A percentile compares a stretch with the other conserved stretches of the same genome.
These are phyloP conservation scores for Leptopilina drosophilae DNA, from an alignment of 2,888 invertebrate species.

Conservation along the genomic window DNA sequence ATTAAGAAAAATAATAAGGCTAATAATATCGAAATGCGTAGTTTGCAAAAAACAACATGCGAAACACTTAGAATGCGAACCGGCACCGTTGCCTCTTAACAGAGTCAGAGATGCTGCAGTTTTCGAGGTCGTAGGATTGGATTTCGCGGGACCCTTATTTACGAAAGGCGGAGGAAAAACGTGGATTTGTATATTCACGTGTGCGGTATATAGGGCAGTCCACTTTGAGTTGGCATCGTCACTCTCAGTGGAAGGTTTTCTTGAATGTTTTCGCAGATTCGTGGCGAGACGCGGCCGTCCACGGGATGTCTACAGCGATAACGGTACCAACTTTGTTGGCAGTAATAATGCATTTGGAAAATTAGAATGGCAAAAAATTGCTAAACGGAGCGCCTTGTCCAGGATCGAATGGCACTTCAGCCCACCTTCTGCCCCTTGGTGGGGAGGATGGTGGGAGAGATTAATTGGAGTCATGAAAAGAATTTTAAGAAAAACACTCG, in stretches of 20 bases:
- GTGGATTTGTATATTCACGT: background rate
- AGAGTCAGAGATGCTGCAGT: too few species aligned
- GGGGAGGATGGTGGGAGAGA: too few species aligned
- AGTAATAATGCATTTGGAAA: background rate
- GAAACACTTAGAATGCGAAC: background rate
- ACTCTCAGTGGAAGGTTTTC: background rate
- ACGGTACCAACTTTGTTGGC: background rate
- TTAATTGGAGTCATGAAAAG: too few species aligned
- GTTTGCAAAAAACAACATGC: background rate
- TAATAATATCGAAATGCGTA: background rate
- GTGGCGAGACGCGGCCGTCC: background rate
- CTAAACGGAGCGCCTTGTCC: too few species aligned
- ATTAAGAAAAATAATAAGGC: background rate
- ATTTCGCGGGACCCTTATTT: background rate
- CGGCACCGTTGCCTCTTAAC: background rate
- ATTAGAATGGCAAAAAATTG: background rate
- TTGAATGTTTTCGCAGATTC: background rate
- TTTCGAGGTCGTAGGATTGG: background rate
- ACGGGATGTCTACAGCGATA: background rate
- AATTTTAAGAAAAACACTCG: too few species aligned
- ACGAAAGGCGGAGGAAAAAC: background rate
- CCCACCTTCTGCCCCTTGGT: too few species aligned
- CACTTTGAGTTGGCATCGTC: background rate
- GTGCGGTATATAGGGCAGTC: background rate
- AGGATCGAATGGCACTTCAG: too few species aligned